Conservation (phyloP, 2,888 invertebrate species). For the Xanthorhoe spadicearia region DNA sequence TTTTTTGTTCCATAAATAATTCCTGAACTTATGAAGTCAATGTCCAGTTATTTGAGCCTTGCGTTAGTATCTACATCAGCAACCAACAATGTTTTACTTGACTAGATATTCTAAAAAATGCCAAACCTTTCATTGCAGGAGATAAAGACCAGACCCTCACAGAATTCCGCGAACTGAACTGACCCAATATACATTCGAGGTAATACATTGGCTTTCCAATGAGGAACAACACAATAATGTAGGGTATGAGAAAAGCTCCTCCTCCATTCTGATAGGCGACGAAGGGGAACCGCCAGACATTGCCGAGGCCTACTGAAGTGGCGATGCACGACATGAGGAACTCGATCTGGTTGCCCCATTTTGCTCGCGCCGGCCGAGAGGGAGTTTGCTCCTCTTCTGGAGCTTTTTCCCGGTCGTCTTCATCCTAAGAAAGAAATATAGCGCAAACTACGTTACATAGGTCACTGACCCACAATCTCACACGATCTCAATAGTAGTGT, state of each 20-base stretch:
- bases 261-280: constrained; percentile 89
- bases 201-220: constrained; percentile 93
- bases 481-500: too few relatives aligned
- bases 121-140: constrained; percentile 91
- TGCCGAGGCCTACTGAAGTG: constrained; percentile 89
- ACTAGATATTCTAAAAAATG: background rate
- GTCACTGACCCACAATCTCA: too few relatives aligned
- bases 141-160: constrained; percentile 87
- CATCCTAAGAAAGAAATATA: constrained; percentile 15
- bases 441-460: background rate
- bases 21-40: too few relatives aligned
- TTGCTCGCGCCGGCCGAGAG: constrained; percentile 58
- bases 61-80: too few relatives aligned
- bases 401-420: constrained; percentile 34
- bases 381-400: constrained; percentile 22
- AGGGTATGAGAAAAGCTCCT: constrained; percentile 90
- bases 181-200: constrained; percentile 92
- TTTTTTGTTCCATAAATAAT: too few relatives aligned
- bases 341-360: constrained; percentile 88
- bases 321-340: constrained; percentile 91
- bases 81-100: too few relatives aligned
- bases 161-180: constrained; percentile 92
- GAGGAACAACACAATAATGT: constrained; percentile 87
- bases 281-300: constrained; percentile 87
- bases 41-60: too few relatives aligned